These are phyloP conservation scores for roundworm (Caenorhabditis elegans) DNA, from an alignment of 1,140 invertebrate genomes.

Conservation along the genomic window DNA sequence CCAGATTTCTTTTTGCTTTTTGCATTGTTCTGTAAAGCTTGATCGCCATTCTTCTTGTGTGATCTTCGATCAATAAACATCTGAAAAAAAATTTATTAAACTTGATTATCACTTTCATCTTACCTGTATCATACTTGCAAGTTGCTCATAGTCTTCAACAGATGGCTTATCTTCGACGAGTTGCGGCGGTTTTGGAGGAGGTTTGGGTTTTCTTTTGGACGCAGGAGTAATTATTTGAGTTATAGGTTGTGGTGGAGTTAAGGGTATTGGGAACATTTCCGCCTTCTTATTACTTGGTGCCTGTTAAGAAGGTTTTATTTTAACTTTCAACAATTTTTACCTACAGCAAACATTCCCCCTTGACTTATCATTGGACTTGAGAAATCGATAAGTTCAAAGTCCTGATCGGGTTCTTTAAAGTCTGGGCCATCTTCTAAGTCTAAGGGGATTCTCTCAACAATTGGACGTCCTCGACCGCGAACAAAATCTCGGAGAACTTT, in stretches of 20 bases:
- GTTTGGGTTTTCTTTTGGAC: background rate
- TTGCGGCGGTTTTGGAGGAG: background rate
- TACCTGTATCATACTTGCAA: slow-evolving; percentile 25
- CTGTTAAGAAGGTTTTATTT: too few species aligned
- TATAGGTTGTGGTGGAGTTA: background rate
- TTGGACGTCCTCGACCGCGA: slow-evolving; percentile 30
- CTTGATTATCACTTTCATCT: background rate
- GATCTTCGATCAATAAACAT: slow-evolving; percentile 37
- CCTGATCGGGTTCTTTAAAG: background rate
- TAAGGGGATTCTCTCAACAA: background rate
- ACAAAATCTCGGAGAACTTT: slow-evolving; percentile 51
- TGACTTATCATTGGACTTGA: slow-evolving; percentile 17
- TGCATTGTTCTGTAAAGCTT: background rate
- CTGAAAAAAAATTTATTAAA: background rate
- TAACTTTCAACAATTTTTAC: too few species aligned
- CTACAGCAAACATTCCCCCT: background rate
- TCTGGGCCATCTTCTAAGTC: background rate
- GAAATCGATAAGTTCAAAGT: background rate
- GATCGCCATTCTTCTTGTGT: background rate
- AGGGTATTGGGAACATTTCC: background rate
- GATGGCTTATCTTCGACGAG: slow-evolving; percentile 24
- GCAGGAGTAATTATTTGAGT: slow-evolving; percentile 2
- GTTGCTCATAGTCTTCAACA: background rate
- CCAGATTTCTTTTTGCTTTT: background rate
- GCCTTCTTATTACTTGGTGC: background rate